Evolutionary conservation across 1,140 invertebrate genomes (phyloP).

Genomic region (Nasonia vitripennis): DNA sequence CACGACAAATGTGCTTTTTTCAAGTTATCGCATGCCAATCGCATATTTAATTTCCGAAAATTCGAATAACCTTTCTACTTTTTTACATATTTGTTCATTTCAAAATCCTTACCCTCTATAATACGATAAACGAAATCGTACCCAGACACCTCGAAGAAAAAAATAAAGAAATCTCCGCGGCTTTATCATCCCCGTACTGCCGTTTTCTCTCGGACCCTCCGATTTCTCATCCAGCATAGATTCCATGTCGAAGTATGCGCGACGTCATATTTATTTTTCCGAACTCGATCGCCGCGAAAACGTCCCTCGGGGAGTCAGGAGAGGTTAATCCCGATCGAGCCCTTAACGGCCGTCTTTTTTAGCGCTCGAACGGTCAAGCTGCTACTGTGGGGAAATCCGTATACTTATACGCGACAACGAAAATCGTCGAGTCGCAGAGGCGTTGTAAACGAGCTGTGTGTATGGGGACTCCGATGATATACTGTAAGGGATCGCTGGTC

Average conservation of each 20-base stretch:
- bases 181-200: neutral
- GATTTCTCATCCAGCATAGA: neutral
- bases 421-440: conserved; percentile 31
- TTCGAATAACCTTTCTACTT: too few species aligned
- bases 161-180: conserved; percentile 11
- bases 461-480: neutral
- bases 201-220: neutral
- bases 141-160: neutral
- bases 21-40: too few species aligned
- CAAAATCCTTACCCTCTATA: too few species aligned
- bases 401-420: neutral
- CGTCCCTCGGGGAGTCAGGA: conserved; percentile 48
- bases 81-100: too few species aligned
- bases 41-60: too few species aligned
- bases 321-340: conserved; percentile 55
- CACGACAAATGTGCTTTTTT: neutral
- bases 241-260: neutral
- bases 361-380: neutral
- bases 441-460: conserved; percentile 14
- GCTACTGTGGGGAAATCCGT: conserved; percentile 4
- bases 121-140: too few species aligned
- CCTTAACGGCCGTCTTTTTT: conserved; percentile 51
- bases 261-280: conserved; percentile 41
- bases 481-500: neutral
- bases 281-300: conserved; percentile 50